These are phyloP conservation scores for Drosophila mettleri DNA, from an alignment of 2,888 invertebrate species.

Conservation along the genomic window DNA sequence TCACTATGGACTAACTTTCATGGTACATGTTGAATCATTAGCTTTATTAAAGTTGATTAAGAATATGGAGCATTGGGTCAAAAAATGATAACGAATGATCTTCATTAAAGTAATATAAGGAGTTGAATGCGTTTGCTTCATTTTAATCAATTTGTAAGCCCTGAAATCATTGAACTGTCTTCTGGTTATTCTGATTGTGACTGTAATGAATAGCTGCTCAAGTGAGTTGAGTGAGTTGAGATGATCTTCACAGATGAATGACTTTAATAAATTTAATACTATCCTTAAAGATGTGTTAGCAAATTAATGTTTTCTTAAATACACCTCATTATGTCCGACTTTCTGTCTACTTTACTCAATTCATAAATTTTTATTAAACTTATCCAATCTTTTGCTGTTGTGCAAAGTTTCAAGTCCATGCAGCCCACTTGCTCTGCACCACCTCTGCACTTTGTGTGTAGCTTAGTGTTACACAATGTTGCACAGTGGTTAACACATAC, in stretches of 20 bases:
- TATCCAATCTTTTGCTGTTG: too few relatives aligned
- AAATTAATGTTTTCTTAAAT: not conserved
- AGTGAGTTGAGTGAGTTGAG: not conserved
- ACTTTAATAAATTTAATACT: not conserved
- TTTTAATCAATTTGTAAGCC: not conserved
- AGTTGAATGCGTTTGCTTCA: not conserved
- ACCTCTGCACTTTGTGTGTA: not conserved
- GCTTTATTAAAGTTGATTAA: not conserved
- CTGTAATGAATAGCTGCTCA: too few relatives aligned
- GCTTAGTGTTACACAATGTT: constrained; percentile 28
- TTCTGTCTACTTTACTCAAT: not conserved
- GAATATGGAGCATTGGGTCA: not conserved
- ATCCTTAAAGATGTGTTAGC: not conserved
- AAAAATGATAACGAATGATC: not conserved
- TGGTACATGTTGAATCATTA: not conserved
- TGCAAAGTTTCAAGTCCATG: not conserved
- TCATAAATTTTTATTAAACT: too few relatives aligned
- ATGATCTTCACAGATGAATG: not conserved
- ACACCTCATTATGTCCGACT: too few relatives aligned
- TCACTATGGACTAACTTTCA: too few relatives aligned
- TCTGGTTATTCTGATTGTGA: too few relatives aligned
- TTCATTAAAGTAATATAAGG: not conserved
- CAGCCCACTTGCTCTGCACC: not conserved
- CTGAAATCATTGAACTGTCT: too few relatives aligned
- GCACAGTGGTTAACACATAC: constrained; percentile 8